Conservation (phyloP, 2,797 vertebrate species). For the Ciconia nigra region DNA sequence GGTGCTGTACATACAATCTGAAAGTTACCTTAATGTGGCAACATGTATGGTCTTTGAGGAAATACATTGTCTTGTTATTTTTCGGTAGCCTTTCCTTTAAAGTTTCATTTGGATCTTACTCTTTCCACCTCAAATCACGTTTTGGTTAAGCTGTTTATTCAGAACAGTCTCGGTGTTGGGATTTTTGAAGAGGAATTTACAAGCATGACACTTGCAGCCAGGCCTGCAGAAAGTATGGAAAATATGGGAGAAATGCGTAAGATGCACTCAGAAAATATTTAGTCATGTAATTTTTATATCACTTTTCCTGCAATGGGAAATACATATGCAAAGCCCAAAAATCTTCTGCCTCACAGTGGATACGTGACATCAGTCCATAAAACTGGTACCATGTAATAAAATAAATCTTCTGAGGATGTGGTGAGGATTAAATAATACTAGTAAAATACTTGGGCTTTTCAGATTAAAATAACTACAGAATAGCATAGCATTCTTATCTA, state of each 20-base stretch:
- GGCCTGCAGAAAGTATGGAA: not conserved
- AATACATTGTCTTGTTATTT: not conserved
- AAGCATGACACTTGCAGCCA: not conserved
- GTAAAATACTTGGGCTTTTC: not conserved
- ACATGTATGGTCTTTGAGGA: not conserved
- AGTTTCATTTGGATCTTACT: not conserved
- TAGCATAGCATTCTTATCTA: not conserved
- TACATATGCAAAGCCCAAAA: not conserved
- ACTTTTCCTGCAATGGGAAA: not conserved
- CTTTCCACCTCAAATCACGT: not conserved
- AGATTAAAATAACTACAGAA: not conserved
- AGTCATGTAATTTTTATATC: not conserved
- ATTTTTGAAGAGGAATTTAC: not conserved
- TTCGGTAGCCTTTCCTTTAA: not conserved
- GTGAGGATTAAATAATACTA: not conserved
- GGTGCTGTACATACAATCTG: slow-evolving; percentile 24
- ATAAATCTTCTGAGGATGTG: not conserved
- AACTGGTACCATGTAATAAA: not conserved
- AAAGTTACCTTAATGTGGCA: not conserved
- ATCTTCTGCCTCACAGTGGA: not conserved
- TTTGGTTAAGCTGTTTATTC: not conserved
- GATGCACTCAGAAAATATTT: not conserved
- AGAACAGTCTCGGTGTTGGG: not conserved
- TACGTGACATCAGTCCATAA: not conserved
- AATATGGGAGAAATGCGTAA: not conserved